phyloP scores from a whole-genome alignment of 2,888 invertebrate species.

The Limnephilus marmoratus region DNA sequence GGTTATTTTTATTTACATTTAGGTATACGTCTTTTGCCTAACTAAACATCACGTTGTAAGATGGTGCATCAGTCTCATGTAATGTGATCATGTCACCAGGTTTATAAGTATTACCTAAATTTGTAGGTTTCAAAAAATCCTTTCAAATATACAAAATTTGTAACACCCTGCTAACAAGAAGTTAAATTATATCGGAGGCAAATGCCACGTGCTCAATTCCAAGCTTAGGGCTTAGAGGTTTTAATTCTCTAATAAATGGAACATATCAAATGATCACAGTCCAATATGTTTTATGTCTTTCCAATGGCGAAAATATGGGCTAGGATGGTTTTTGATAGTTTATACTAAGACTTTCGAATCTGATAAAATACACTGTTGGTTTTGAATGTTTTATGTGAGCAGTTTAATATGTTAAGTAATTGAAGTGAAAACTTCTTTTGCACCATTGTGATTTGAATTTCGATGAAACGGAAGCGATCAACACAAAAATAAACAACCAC shows the following conservation, averaged over 20 bases:
- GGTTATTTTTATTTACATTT: not conserved
- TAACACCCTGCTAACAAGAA: not conserved
- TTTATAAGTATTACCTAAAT: not conserved
- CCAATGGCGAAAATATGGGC: not conserved
- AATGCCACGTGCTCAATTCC: not conserved
- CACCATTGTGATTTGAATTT: too few relatives aligned
- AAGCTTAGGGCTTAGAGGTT: conserved; percentile 7
- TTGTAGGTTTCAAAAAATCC: not conserved
- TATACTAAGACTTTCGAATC: not conserved
- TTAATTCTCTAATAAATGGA: conserved; percentile 27
- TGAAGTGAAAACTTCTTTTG: too few relatives aligned
- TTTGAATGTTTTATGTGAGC: not conserved
- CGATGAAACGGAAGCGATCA: too few relatives aligned
- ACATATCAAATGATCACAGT: not conserved
- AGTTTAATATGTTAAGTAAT: not conserved
- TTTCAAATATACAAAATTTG: not conserved
- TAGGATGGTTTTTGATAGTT: not conserved
- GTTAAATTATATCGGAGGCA: not conserved
- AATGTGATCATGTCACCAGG: too few relatives aligned
- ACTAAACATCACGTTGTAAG: too few relatives aligned
- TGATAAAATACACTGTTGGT: not conserved
- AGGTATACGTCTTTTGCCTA: too few relatives aligned
- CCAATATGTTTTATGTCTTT: not conserved
- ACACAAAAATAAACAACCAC: too few relatives aligned
- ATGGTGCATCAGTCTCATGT: too few relatives aligned